Conservation (phyloP, 2,797 vertebrate genomes). For the Peromyscus attwateri region DNA sequence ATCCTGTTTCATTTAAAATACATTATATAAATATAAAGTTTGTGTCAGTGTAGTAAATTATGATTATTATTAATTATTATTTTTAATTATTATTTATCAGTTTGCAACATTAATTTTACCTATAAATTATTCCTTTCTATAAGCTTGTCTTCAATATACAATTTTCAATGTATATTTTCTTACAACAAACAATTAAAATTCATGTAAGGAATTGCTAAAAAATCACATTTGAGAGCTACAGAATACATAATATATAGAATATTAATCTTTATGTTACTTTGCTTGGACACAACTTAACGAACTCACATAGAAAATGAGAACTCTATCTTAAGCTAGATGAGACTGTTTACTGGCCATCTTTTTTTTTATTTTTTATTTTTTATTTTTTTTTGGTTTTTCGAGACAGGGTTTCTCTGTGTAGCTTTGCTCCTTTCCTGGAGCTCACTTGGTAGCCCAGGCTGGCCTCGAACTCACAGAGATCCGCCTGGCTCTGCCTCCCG, state of each 20-base stretch:
- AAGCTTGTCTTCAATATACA: constrained; percentile 2
- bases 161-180: not conserved
- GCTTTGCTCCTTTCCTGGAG: too few species aligned
- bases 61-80: not conserved
- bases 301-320: not conserved
- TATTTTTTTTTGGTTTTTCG: too few species aligned
- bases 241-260: not conserved
- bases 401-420: too few species aligned
- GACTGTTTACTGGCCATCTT: not conserved
- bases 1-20: constrained; percentile 38
- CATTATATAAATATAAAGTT: not conserved
- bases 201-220: not conserved
- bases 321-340: not conserved
- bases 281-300: not conserved
- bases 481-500: too few species aligned
- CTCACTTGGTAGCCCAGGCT: too few species aligned
- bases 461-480: too few species aligned
- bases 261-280: not conserved
- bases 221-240: not conserved
- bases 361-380: too few species aligned
- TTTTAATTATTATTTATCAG: not conserved
- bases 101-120: not conserved
- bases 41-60: not conserved
- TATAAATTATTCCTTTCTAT: constrained; percentile 8
- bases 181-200: not conserved